Conservation (phyloP, 2,797 vertebrate species). For the Typhlichthys eigenmanni region DNA sequence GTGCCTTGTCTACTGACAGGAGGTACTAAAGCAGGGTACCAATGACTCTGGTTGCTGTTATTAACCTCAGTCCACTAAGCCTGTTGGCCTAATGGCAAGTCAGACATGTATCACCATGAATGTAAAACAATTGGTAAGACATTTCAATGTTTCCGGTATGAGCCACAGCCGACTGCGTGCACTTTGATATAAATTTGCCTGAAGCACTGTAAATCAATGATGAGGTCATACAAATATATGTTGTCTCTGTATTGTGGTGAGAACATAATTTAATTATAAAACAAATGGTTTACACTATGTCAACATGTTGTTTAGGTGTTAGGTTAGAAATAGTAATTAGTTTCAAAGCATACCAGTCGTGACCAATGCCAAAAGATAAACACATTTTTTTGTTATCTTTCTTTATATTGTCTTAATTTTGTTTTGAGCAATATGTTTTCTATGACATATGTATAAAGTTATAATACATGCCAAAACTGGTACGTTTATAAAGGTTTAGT, state of each 20-base stretch:
- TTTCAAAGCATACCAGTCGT: constrained; percentile 11
- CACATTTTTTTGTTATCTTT: constrained; percentile 31
- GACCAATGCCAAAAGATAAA: constrained; percentile 25
- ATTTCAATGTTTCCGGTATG: constrained; percentile 20
- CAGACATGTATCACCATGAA: constrained; percentile 37
- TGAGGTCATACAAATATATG: background rate
- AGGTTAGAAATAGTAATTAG: constrained; percentile 16
- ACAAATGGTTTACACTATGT: constrained; percentile 7
- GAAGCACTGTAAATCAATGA: background rate
- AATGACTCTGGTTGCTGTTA: constrained; percentile 35
- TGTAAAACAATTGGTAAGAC: constrained; percentile 1
- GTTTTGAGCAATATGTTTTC: constrained; percentile 59
- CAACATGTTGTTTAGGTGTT: background rate
- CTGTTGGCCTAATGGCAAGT: constrained; percentile 38
- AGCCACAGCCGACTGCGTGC: constrained; percentile 10
- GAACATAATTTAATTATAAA: background rate
- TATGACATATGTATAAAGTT: constrained; percentile 40
- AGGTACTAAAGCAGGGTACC: constrained; percentile 44
- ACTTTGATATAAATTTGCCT: constrained; percentile 9
- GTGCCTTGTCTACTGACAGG: constrained; percentile 68
- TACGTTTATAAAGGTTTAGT: constrained; percentile 26
- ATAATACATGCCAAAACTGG: constrained; percentile 43
- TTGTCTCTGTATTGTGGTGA: background rate
- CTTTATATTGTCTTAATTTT: constrained; percentile 60
- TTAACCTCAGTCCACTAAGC: constrained; percentile 53